Base-by-base conservation (phyloP, 2,888 invertebrate species). In the Protodeltote pygarga region DNA sequence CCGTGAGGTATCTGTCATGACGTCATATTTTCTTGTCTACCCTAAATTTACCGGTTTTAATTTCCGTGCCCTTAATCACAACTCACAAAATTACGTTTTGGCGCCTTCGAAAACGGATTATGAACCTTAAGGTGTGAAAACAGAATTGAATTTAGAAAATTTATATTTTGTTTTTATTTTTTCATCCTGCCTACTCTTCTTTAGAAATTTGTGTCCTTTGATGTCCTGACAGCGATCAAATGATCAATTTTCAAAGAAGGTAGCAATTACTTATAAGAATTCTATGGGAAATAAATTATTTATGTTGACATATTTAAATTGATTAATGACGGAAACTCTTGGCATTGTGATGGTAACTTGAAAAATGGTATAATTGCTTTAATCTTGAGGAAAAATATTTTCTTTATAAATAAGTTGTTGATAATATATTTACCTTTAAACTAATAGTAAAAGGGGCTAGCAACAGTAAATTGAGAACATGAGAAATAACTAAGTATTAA, bases 41-140 rank as follows among this genome's bases (percentile, higher is more conserved):
- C 53, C 51, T 65, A 65, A 66, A 66, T 72, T 71, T 61, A 63
- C 57, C 53, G 61, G 49, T 61, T 69, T 73, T 69, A 66, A 75
- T 72, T 65, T 75, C 69, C 70, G 52, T 37, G 6, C 34, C 31
- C 33, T 48, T 57, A 51, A 33, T 54, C 31, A 9, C 23, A 16
- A 27, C 27, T 49, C 9, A 19, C 24, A 10, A 54, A 37, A 25
- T 29, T 15, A 33, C 25, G 23, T 39, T 29, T 11, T 2, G 2
- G n/a, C 0, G 6, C 0, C 5, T 2, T 0, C 0, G 6, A 28
- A 27, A 25, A 4, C 5, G 2, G 21, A 47, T 34, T 41, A 41
- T 27, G 11, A 29, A 21, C 31, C 19, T 41, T 41, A 35, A 1
- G 0, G 2, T 1, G n/a, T 5, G 2, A 8, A 1, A 1, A 13